Percentiles rank a stretch among this genome's conserved stretches.
Evolutionary conservation across 2,888 invertebrate genomes (phyloP).

Genomic region (Orthonevra nobilis): DNA sequence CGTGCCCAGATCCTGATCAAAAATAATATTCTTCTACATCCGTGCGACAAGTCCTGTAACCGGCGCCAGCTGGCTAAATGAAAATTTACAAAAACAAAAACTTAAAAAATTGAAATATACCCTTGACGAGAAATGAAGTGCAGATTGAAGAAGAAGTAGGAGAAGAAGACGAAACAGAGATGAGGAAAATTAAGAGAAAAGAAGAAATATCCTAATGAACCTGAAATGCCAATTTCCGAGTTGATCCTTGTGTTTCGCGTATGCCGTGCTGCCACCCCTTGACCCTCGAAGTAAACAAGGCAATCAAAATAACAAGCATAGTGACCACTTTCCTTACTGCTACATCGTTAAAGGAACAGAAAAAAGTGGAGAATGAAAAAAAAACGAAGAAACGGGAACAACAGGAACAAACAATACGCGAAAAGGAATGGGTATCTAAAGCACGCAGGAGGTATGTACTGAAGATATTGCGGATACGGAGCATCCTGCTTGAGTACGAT

Average conservation of each 20-base stretch:
- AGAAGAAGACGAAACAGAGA: neutral
- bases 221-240: conserved; percentile 33
- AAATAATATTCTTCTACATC: conserved; percentile 24
- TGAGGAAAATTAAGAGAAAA: conserved; percentile 8
- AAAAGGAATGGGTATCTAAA: too few species aligned
- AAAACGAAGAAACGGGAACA: conserved; percentile 29
- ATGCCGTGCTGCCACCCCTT: neutral
- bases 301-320: conserved; percentile 65
- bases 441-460: neutral
- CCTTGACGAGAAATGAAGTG: too few species aligned
- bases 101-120: too few species aligned
- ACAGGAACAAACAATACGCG: conserved; percentile 2
- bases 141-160: neutral
- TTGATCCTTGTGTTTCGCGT: neutral
- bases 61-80: neutral
- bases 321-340: conserved; percentile 60
- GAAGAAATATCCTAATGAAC: conserved; percentile 35
- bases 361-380: too few species aligned
- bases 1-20: conserved; percentile 31
- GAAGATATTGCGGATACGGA: too few species aligned
- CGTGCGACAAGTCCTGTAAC: conserved; percentile 13
- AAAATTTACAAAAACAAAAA: too few species aligned
- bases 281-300: conserved; percentile 48
- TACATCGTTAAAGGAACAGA: conserved; percentile 55
- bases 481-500: conserved; percentile 19